Evolutionary conservation across 2,888 invertebrate genomes (phyloP), one percentile per base, ranked within the genome.

Genomic region (Athripsodes cinereus): DNA sequence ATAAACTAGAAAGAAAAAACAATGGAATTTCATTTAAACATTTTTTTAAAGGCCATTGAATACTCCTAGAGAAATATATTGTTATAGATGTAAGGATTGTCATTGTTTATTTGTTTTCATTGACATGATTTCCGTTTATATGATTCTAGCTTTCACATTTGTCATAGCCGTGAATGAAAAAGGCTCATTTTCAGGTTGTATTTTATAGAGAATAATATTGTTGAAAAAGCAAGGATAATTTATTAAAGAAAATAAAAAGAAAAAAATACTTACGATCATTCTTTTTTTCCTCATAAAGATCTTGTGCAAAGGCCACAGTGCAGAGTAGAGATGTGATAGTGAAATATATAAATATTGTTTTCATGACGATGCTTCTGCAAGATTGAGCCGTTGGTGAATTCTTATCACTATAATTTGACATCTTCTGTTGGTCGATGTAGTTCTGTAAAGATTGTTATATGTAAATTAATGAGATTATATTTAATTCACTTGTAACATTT

Each of bases 191-290:
- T n/a, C n/a, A n/a, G n/a, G n/a, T n/a, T n/a, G n/a, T n/a, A n/a
- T n/a, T n/a, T n/a, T n/a, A n/a, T n/a, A n/a, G n/a, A n/a, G n/a
- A n/a, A n/a, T n/a, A n/a, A n/a, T n/a, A n/a, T n/a, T n/a, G n/a
- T n/a, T n/a, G n/a, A n/a, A n/a, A n/a, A n/a, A n/a, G n/a, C n/a
- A n/a, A n/a, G n/a, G n/a, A n/a, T n/a, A n/a, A n/a, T n/a, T n/a
- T n/a, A n/a, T n/a, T n/a, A n/a, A n/a, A n/a, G n/a, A n/a, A n/a
- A n/a, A n/a, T n/a, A n/a, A n/a, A n/a, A n/a, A n/a, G n/a, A n/a
- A n/a, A n/a, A n/a, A n/a, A n/a, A n/a, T n/a, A n/a, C 58, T 56
- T 59, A 62, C 62, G 62, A 57, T 62, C 59, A 21, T 54, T 62
- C 49, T 62, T 62, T 40, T 62, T 62, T 1, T 62, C 59, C 26